These are phyloP conservation scores for Pseudomyrmex concolor DNA, from an alignment of 1,140 invertebrate genomes.

Conservation along the genomic window DNA sequence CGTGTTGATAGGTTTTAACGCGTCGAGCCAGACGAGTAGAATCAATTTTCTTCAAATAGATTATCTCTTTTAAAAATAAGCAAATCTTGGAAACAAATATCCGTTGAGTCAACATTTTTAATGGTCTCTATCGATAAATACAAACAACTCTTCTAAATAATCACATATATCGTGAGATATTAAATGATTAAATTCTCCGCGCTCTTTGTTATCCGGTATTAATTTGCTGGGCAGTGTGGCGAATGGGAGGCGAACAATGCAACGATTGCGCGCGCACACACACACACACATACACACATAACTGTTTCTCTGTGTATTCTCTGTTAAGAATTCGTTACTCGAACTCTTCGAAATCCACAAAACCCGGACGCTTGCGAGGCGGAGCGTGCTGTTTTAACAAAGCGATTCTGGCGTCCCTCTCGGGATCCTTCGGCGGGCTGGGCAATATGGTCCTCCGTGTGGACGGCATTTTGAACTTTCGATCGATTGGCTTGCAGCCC, in stretches of 20 bases:
- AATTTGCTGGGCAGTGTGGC: slow-evolving; percentile 4
- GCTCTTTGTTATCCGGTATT: not conserved
- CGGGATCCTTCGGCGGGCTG: slow-evolving; percentile 58
- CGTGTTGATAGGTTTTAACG: too few relatives aligned
- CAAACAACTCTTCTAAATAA: too few relatives aligned
- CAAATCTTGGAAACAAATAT: too few relatives aligned
- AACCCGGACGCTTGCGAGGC: slow-evolving; percentile 67
- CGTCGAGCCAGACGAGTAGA: too few relatives aligned
- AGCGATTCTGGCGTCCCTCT: slow-evolving; percentile 59
- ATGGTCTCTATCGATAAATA: too few relatives aligned
- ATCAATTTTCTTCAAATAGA: too few relatives aligned
- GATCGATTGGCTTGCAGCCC: slow-evolving; percentile 77
- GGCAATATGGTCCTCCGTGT: slow-evolving; percentile 72
- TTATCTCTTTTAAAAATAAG: too few relatives aligned
- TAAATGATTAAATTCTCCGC: too few relatives aligned
- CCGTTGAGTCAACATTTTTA: too few relatives aligned
- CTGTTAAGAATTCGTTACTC: slow-evolving; percentile 52
- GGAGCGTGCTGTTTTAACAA: slow-evolving; percentile 67
- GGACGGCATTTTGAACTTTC: slow-evolving; percentile 68
- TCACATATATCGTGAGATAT: too few relatives aligned
- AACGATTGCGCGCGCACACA: not conserved
- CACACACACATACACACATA: too few relatives aligned
- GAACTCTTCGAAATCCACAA: slow-evolving; percentile 74
- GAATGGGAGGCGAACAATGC: not conserved
- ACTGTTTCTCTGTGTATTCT: not conserved